A percentile compares a stretch with the other conserved stretches of the same genome.
Evolutionary conservation across 2,888 invertebrate genomes (phyloP).

Genomic region (Amphipoea oculea): DNA sequence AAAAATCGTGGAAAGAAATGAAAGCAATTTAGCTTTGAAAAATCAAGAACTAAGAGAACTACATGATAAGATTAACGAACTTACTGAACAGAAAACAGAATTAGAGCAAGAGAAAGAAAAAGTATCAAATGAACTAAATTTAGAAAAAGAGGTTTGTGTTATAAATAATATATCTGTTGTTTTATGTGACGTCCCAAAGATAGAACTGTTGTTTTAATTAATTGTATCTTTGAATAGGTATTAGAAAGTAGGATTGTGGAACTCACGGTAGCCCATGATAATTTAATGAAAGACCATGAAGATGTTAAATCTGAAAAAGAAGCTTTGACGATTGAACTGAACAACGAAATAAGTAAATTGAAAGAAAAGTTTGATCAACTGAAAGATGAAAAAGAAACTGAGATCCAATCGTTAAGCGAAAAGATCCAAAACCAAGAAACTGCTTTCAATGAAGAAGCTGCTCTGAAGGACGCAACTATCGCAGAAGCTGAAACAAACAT

Average conservation of each 20-base stretch:
- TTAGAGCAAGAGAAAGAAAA: constrained; percentile 72
- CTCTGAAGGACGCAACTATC: constrained; percentile 73
- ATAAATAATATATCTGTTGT: constrained; percentile 44
- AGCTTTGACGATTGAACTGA: constrained; percentile 67
- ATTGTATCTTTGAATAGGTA: constrained; percentile 77
- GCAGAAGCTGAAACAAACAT: constrained; percentile 68
- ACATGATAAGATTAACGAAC: constrained; percentile 73
- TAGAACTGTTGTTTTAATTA: constrained; percentile 50
- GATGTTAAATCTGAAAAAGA: constrained; percentile 71
- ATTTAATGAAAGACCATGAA: constrained; percentile 67
- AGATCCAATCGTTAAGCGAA: constrained; percentile 74
- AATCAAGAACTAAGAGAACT: constrained; percentile 79
- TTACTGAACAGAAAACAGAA: constrained; percentile 68
- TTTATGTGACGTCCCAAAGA: constrained; percentile 67
- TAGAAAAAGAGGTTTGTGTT: constrained; percentile 83
- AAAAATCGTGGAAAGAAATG: constrained; percentile 72
- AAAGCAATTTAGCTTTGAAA: constrained; percentile 76
- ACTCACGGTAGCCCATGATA: constrained; percentile 68
- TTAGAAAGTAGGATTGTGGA: constrained; percentile 75
- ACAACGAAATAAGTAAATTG: constrained; percentile 72
- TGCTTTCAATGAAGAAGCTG: constrained; percentile 66
- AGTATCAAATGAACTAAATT: constrained; percentile 65
- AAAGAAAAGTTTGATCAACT: constrained; percentile 70
- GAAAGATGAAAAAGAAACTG: constrained; percentile 71
- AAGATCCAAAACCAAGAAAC: constrained; percentile 71